Base-by-base conservation (phyloP, 2,797 vertebrate genomes). In the Propithecus deckenii region DNA sequence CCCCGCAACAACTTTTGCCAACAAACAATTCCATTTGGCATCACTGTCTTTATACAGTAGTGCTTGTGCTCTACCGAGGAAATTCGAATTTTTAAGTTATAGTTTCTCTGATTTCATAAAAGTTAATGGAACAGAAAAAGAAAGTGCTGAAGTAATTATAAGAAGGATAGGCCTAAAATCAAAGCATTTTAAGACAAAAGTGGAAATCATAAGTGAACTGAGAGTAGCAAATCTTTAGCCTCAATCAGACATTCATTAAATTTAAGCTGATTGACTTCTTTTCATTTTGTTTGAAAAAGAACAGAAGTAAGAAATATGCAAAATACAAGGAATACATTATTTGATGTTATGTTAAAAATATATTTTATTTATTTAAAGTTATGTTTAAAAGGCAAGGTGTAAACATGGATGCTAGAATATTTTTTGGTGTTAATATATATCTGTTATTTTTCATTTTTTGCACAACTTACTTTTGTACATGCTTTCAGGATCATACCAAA, bases 81-180 rank as follows among this genome's bases (percentile, higher is more conserved):
- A 41, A 59, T 48, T 84, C 6, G 9, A 41, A 38, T n/a, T 76
- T 91, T 87, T 11, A 80, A 65, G 38, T 88, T 63, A n/a, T 61
- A 94, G 63, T 23, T 88, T 69, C 81, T 67, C 71, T 92, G 71
- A 74, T 94, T 94, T 84, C 32, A 63, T 71, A 63, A 57, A 84
- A 87, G 25, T 61, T 69, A 90, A 69, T 76, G 63, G 79, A 84
- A 71, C 38, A 57, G 18, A 50, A 92, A 95, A 52, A 74, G 32
- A 46, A 89, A 86, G 38, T 75, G 28, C 30, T 90, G 30, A 57
- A n/a, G n/a, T 90, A 71, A 18, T 81, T 50, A 81, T 76, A 72
- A 86, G 13, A 83, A 61, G 5, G 17, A 30, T 7, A 23, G 20
- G 43, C 12, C 57, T 85, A 86, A 95, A 72, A 59, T 86, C 30